Conservation (phyloP, 2,113 vertebrate species). For the Phasianus colchicus region DNA sequence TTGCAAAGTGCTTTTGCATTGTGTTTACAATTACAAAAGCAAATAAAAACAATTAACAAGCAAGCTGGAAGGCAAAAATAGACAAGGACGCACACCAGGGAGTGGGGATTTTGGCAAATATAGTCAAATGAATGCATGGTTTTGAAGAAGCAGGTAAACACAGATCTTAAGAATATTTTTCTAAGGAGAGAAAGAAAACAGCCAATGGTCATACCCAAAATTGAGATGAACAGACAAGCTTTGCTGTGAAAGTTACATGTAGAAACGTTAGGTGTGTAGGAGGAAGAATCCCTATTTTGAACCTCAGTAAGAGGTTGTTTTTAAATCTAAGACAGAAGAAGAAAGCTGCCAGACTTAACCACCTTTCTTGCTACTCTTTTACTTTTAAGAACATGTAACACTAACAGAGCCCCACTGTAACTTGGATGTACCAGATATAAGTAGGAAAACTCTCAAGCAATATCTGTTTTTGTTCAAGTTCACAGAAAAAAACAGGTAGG, state of each 20-base stretch:
- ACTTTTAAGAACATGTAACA: not conserved
- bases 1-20: not conserved
- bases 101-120: not conserved
- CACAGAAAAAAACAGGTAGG: not conserved
- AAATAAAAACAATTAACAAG: not conserved
- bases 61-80: not conserved
- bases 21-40: not conserved
- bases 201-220: not conserved
- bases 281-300: not conserved
- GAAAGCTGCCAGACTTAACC: not conserved
- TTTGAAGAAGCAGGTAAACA: not conserved
- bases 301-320: not conserved
- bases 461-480: not conserved
- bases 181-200: not conserved
- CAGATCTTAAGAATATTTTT: not conserved
- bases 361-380: not conserved
- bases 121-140: not conserved
- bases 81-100: fast-evolving
- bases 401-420: not conserved
- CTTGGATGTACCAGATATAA: not conserved
- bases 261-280: not conserved
- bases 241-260: not conserved
- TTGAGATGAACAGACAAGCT: not conserved
- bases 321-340: not conserved
- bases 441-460: not conserved